Evolutionary conservation across 2,113 vertebrate genomes (phyloP).

Genomic region (Diglossa brunneiventris): DNA sequence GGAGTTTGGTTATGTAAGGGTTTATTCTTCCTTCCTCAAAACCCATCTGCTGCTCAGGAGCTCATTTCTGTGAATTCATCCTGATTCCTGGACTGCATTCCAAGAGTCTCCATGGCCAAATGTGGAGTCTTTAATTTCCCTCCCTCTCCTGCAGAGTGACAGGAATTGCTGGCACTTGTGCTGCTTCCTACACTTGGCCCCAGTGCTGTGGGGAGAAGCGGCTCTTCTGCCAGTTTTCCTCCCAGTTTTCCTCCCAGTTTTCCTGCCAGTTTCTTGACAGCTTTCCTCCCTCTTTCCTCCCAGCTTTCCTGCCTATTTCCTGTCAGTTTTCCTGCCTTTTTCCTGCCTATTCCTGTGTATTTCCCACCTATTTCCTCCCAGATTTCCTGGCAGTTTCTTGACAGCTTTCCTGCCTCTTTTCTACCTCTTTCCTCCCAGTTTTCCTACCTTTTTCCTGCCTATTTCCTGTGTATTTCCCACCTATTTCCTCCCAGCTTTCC

Average conservation of each 20-base stretch:
- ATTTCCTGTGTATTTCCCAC: too few relatives aligned
- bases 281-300: neutral
- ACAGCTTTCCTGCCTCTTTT: too few relatives aligned
- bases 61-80: neutral
- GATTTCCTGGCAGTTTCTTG: neutral
- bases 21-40: conserved; percentile 5
- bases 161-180: conserved; percentile 16
- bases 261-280: neutral
- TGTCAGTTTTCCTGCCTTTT: accelerated
- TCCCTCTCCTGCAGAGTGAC: neutral
- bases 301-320: neutral
- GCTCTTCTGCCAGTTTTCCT: neutral
- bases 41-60: neutral
- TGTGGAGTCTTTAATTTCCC: neutral
- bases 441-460: accelerated
- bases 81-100: neutral
- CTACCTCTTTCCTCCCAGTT: neutral
- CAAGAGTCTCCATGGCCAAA: neutral
- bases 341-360: neutral
- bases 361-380: too few relatives aligned
- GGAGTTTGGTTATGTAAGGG: neutral
- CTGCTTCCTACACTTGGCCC: neutral
- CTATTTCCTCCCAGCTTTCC: neutral
- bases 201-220: neutral
- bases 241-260: neutral